Base-by-base conservation (phyloP, 2,797 vertebrate species). In the Staurois parvus region DNA sequence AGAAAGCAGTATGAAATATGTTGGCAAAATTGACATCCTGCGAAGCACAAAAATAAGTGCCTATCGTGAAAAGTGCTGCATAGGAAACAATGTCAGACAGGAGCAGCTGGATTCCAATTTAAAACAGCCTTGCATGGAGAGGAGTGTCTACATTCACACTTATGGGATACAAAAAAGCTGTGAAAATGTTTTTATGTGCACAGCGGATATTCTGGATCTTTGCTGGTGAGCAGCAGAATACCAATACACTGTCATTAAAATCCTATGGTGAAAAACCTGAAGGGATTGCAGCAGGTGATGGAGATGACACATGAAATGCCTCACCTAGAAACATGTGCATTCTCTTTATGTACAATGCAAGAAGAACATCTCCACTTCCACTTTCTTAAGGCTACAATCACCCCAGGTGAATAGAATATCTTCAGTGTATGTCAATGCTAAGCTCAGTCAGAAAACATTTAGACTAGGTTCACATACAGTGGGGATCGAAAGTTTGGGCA, bases 51-150 rank as follows among this genome's bases (percentile, higher is more conserved):
- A 59, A 24, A 70, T 37, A 84, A 84, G 68, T 48, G 52, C 52
- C 68, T 30, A 26, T 62, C 12, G 34, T 45, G 56, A 32, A 85
- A 74, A 73, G 15, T 67, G 11, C 69, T 26, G 69, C 40, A 67
- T 29, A 64, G 59, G 68, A 85, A 34, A 34, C 52, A 45, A 67
- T 42, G 45, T 40, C 19, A 72, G 82, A 64, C 48, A 26, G 66
- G n/a, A 72, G 19, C 83, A 74, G 83, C 83, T 79, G 76, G 83
- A 74, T 42, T 67, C 83, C 68, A 85, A 73, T 85, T 79, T 73
- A 79, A 79, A 52, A 32, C 32, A 40, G 75, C 42, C 68, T 45
- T 52, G 21, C 34, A 19, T 72, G 56, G 68, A 45, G 28, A 76
- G 52, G 48, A 12, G 66, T 34, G 26, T 70, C 48, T 84, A 32